Base-by-base conservation (phyloP, 2,888 invertebrate species). In the Dasypogon diadema region DNA sequence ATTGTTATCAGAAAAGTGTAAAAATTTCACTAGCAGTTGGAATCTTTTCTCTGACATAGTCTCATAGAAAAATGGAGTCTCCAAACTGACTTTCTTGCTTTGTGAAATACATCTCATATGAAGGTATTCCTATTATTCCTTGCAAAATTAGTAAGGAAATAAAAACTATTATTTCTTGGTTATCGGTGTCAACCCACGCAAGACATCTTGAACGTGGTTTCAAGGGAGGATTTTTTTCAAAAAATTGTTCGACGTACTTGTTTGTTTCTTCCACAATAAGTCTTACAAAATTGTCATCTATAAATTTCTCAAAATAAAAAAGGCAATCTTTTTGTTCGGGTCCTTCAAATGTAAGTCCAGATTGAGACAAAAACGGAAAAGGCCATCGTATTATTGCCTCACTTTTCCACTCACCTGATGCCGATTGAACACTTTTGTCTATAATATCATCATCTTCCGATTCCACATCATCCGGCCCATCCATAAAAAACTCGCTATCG, bases 221-320 rank as follows among this genome's bases (percentile, higher is more conserved):
- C n/a, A 14, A 14, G 48, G n/a, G 16, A 48, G 16, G 48, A 48
- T 48, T 48, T 48, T 48, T 8, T 10, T 3, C 12, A 48, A 48
- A 48, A 48, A 48, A 48, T n/a, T 48, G 48, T 48, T 3, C 12
- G 3, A 3, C 16, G 12, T 48, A 48, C 12, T 48, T 48, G 48
- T 14, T 48, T 48, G 16, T 48, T 48, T 48, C 8, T 48, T 48
- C 16, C 48, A 48, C 12, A 48, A 54, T 54, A 54, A 54, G n/a
- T 54, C 18, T 10, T 18, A 54, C 54, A 54, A 54, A 54, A 54
- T 30, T 18, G 21, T 54, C 3, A 2, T 18, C 54, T 54, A 54
- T 54, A 48, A 48, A 48, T 48, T 48, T 48, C 55, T 55, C 16
- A 55, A 58, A 58, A 58, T 58, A n/a, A 58, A 58, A 58, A 22